A percentile compares a stretch with the other conserved stretches of the same genome.
These are phyloP conservation scores for Poeciliopsis prolifica DNA, from an alignment of 2,113 vertebrate species.

Conservation along the genomic window DNA sequence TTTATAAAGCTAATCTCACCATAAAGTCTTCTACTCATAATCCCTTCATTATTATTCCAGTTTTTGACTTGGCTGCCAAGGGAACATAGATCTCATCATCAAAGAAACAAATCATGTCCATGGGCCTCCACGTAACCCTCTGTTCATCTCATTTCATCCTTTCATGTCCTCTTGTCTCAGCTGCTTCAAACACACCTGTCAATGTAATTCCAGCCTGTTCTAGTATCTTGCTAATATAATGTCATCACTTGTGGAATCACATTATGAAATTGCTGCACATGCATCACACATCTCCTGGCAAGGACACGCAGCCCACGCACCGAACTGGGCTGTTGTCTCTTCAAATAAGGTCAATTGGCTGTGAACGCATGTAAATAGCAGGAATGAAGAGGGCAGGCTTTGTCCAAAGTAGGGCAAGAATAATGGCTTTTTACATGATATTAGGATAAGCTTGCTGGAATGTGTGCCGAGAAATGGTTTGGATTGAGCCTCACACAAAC, in stretches of 20 bases:
- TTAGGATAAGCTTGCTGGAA: slow-evolving; percentile 15
- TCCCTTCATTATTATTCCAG: slow-evolving; percentile 25
- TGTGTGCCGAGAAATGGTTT: not conserved
- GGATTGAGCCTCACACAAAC: not conserved
- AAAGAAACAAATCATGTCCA: slow-evolving; percentile 18
- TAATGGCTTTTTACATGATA: slow-evolving; percentile 31
- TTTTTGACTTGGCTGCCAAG: slow-evolving; percentile 19
- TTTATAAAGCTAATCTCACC: not conserved
- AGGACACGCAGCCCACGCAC: slow-evolving; percentile 19
- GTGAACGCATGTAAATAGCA: slow-evolving; percentile 50
- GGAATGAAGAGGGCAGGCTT: slow-evolving; percentile 44
- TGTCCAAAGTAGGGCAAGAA: slow-evolving; percentile 57
- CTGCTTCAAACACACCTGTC: slow-evolving; percentile 26
- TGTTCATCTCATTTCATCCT: slow-evolving; percentile 17
- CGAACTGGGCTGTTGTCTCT: slow-evolving; percentile 16
- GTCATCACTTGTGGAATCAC: slow-evolving; percentile 17
- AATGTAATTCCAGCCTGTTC: not conserved
- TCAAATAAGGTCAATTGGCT: slow-evolving; percentile 65
- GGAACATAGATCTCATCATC: slow-evolving; percentile 18
- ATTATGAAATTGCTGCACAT: not conserved
- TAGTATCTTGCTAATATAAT: slow-evolving; percentile 27
- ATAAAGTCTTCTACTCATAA: slow-evolving; percentile 23
- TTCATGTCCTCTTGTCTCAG: slow-evolving; percentile 18
- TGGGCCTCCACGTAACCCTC: slow-evolving; percentile 4
- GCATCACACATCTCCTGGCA: slow-evolving; percentile 18